Evolutionary conservation across 2,888 invertebrate species (phyloP).

Genomic region (Drosophila leonis): DNA sequence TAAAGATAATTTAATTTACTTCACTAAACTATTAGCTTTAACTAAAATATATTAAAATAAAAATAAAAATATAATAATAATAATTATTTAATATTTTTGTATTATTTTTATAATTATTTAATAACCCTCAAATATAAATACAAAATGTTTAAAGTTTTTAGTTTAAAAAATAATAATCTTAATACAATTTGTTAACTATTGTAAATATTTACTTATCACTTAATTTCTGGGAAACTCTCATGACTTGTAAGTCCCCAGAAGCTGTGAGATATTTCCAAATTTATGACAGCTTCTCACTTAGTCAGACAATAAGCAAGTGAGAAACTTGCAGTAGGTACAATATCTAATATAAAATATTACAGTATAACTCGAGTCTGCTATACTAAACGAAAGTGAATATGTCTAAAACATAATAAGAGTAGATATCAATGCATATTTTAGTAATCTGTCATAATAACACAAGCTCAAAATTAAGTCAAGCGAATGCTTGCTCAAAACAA

Average conservation of each 20-base stretch:
- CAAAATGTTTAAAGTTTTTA: too few species aligned
- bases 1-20: not conserved
- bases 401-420: not conserved
- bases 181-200: not conserved
- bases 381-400: not conserved
- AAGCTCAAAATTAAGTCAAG: not conserved
- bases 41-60: not conserved
- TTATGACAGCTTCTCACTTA: conserved; percentile 26
- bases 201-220: not conserved
- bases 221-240: conserved; percentile 3
- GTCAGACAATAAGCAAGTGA: conserved; percentile 21
- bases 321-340: not conserved
- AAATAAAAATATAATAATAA: not conserved
- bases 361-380: not conserved
- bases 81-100: too few species aligned
- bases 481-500: not conserved
- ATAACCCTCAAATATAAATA: too few species aligned
- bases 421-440: not conserved
- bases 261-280: conserved; percentile 7
- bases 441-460: not conserved
- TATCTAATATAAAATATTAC: not conserved
- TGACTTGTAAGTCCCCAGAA: conserved; percentile 6
- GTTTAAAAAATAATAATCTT: too few species aligned
- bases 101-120: too few species aligned
- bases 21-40: not conserved